These are phyloP conservation scores for Callithrix jacchus DNA, from an alignment of 2,113 vertebrate genomes.

Conservation along the genomic window DNA sequence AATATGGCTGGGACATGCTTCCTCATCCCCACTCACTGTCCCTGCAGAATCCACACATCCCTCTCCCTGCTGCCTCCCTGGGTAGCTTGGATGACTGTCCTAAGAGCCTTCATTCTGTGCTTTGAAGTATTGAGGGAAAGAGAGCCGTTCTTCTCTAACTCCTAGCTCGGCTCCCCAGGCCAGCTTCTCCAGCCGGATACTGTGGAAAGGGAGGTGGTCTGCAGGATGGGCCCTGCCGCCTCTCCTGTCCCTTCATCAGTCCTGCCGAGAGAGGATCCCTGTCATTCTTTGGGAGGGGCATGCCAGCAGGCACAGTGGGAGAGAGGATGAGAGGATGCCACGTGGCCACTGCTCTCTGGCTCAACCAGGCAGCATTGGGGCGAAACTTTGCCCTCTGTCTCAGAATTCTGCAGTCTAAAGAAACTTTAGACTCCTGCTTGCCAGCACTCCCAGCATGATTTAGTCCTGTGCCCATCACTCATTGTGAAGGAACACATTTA, in stretches of 20 bases:
- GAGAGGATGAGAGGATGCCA: not conserved
- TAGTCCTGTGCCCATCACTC: no score
- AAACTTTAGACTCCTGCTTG: not conserved
- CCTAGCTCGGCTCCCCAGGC: not conserved
- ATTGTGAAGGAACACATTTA: not conserved
- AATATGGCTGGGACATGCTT: rapidly evolving
- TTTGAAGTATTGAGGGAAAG: not conserved
- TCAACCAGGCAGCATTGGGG: not conserved
- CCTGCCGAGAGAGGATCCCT: not conserved
- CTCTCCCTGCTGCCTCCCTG: not conserved
- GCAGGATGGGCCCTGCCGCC: no score
- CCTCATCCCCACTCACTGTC: not conserved
- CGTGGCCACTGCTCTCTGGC: rapidly evolving
- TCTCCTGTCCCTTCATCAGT: not conserved
- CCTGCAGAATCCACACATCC: not conserved
- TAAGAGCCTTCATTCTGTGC: not conserved
- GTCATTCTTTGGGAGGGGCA: not conserved
- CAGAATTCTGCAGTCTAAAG: not conserved
- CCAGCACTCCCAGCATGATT: not conserved
- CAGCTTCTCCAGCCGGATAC: not conserved
- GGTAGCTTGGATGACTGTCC: not conserved
- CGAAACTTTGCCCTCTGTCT: not conserved
- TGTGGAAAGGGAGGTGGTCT: not conserved
- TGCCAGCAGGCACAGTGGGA: not conserved
- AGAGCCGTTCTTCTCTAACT: not conserved